phyloP scores from a whole-genome alignment of 2,888 invertebrate species.

The Diarsia rubi region DNA sequence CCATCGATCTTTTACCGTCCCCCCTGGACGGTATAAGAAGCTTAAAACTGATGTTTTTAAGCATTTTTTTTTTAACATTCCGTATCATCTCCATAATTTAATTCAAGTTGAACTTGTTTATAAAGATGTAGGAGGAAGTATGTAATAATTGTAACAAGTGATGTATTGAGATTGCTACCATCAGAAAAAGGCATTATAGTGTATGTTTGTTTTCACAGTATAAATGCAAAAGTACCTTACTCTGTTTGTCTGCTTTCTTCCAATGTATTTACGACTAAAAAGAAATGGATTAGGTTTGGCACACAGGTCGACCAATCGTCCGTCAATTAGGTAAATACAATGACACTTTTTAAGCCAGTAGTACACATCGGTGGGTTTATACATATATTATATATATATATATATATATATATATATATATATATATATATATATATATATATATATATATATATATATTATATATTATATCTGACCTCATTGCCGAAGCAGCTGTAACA shows the following conservation, averaged over 20 bases:
- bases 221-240: not conserved
- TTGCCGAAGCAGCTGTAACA: not conserved
- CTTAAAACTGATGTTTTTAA: not conserved
- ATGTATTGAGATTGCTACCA: not conserved
- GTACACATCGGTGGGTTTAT: too few species aligned
- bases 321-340: not conserved
- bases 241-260: not conserved
- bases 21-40: too few species aligned
- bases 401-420: too few species aligned
- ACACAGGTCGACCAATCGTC: not conserved
- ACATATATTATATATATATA: too few species aligned
- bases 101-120: not conserved
- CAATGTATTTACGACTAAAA: not conserved
- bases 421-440: too few species aligned
- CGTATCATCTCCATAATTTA: not conserved
- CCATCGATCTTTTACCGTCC: too few species aligned
- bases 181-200: too few species aligned
- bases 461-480: too few species aligned
- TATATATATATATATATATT: too few species aligned
- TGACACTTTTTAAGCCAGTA: not conserved
- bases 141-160: not conserved
- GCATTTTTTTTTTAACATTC: not conserved
- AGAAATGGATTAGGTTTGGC: not conserved
- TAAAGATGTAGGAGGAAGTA: not conserved
- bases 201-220: too few species aligned